phyloP scores from a whole-genome alignment of 2,113 vertebrate species.

The Sceloporus undulatus region DNA sequence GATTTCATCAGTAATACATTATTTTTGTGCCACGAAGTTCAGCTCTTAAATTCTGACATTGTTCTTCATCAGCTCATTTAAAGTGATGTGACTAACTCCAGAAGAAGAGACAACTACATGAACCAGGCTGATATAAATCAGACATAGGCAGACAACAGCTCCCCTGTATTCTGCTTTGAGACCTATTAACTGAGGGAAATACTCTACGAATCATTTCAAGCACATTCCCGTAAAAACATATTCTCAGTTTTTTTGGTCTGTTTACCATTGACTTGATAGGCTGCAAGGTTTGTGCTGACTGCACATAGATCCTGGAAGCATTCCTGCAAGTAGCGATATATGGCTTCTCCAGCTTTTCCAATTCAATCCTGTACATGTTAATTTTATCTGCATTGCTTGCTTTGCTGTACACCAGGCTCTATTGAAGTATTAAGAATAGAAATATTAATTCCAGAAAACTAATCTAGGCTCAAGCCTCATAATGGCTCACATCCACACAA shows the following conservation, averaged over 20 bases:
- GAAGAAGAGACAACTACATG: not conserved
- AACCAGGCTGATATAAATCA: not conserved
- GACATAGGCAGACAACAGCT: not conserved
- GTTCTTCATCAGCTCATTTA: not conserved
- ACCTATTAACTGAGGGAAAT: not conserved
- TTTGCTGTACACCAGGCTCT: not conserved
- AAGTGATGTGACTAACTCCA: not conserved
- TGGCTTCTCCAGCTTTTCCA: not conserved
- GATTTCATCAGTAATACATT: not conserved
- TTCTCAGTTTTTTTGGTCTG: not conserved
- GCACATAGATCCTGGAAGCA: not conserved
- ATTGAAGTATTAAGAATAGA: not conserved
- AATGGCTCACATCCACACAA: too few relatives aligned
- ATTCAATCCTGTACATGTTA: not conserved
- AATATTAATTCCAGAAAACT: not conserved
- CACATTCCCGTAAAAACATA: not conserved
- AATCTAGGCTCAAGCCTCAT: too few relatives aligned
- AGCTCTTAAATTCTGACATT: not conserved
- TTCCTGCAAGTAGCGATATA: not conserved
- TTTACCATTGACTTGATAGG: not conserved
- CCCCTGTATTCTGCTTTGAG: not conserved
- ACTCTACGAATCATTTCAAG: not conserved
- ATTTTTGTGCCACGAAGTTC: not conserved
- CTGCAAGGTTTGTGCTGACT: not conserved
- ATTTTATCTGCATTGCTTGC: not conserved